Base-by-base conservation (phyloP, 23 tunicate genomes). In the Diplosoma virens region DNA sequence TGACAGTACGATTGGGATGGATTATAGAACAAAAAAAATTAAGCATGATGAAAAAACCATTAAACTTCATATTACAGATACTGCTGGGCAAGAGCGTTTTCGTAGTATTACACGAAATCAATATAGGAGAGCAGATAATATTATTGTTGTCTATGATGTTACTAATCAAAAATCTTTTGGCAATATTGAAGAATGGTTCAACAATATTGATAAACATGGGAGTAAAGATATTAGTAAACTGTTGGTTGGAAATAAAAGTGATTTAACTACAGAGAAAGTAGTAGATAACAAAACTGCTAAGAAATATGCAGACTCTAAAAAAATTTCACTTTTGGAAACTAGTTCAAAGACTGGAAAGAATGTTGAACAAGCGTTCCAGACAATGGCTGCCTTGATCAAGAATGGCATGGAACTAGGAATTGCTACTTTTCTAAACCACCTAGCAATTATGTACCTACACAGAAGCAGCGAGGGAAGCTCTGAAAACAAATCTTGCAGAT, bases 231-330 rank as follows among this genome's bases (percentile, higher is more conserved):
- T 95, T 2, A 95, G 89, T 79, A 95, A 89, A 70, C 46, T 95
- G 65, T 80, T 95, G 47, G 99, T 95, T 25, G 99, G 99, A 52
- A 95, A 95, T 77, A 95, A 95, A 81, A 89, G 99, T 79, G 99
- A 95, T 81, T 64, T 95, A 4, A 95, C 99, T 25, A 95, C 99
- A 20, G 89, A 95, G 75, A 95, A 95, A 77, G 96, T 95, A 7
- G 99, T 95, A 18, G 99, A 95, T 76, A 89, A 95, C 86, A 95
- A 96, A 37, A 89, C 99, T 34, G 99, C 99, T 37, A 89, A 95
- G 90, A 96, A 95, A 95, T 95, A 95, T 78, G 99, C 99, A 20
- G 99, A 95, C 58, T 79, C 97, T 20, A 72, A 89, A 54, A 95
- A 95, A 81, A 75, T 95, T 37, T 96, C 99, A 26, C 89, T 95